Base-by-base conservation (phyloP, 1,140 invertebrate genomes). In the Drosophila nebulosa region DNA sequence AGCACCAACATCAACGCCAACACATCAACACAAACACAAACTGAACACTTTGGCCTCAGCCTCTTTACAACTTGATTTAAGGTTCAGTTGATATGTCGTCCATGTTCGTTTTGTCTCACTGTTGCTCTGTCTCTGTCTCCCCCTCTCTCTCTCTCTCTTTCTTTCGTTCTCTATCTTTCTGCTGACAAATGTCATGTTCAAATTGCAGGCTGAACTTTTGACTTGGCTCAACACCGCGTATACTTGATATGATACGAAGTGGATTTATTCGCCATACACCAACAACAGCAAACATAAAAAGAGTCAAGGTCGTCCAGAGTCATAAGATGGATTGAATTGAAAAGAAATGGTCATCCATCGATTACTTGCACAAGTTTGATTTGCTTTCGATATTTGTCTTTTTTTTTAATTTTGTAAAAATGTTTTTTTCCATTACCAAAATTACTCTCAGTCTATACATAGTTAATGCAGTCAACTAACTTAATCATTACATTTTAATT, bases 61-160 rank as follows among this genome's bases (percentile, higher is more conserved):
- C 80, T 79, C 72, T 80, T 85, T 80, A 86, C 80, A 85, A 80
- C 80, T 85, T 85, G 80, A 85, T 85, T 85, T 85, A 85, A 80
- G 80, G 81, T 85, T 80, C 80, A 86, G 81, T 85, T 79, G 77
- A 86, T 85, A 85, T 86, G 77, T 63, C 65, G 63, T n/a, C 60
- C 64, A 74, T 78, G 60, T 69, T 46, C 30, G 18, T 46, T 21
- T 18, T 46, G 39, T 46, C 16, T 46, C 39, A 21, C 39, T 36
- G 35, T 36, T 36, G 22, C 71, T 57, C 32, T 16, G 27, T 16
- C 14, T 64, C 46, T 21, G 26, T 32, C 24, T 56, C 21, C 36
- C 32, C 30, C 36, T 55, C 18, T 35, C 6, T 60, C 18, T 26
- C 26, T 14, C 32, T 73, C 50, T 64, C 51, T n/a, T n/a, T n/a